These are phyloP conservation scores for Myxocyprinus asiaticus DNA, from an alignment of 2,113 vertebrate genomes.

Conservation along the genomic window DNA sequence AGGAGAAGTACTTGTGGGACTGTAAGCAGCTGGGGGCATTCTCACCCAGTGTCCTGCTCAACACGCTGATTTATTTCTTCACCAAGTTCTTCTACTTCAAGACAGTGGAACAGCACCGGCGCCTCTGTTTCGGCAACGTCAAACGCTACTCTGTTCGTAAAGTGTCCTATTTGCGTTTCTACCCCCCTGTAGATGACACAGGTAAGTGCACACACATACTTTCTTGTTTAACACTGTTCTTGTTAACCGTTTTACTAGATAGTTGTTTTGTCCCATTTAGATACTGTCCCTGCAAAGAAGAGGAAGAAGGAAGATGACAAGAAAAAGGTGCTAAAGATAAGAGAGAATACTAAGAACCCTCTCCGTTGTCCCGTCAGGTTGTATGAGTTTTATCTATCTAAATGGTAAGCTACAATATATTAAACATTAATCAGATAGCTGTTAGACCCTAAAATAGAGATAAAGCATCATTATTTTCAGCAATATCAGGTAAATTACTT, in stretches of 20 bases:
- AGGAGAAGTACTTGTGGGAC: slow-evolving; percentile 85
- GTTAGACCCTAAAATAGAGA: too few relatives aligned
- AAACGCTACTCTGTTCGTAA: slow-evolving; percentile 79
- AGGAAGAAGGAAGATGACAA: slow-evolving; percentile 76
- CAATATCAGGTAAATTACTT: too few relatives aligned
- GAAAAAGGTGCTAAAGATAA: slow-evolving; percentile 89
- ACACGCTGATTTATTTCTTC: slow-evolving; percentile 93
- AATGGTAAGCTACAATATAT: too few relatives aligned
- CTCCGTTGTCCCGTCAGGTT: slow-evolving; percentile 93
- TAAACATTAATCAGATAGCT: too few relatives aligned
- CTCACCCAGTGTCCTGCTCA: slow-evolving; percentile 95
- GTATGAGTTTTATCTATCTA: slow-evolving; percentile 97
- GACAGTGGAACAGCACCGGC: slow-evolving; percentile 88
- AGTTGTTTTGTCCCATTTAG: slow-evolving; percentile 65
- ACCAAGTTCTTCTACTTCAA: slow-evolving; percentile 94
- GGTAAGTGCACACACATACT: slow-evolving; percentile 50
- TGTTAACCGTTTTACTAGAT: neutral
- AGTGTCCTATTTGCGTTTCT: slow-evolving; percentile 88
- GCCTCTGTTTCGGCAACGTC: slow-evolving; percentile 92
- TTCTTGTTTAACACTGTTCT: neutral
- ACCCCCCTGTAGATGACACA: slow-evolving; percentile 81
- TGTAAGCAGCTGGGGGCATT: slow-evolving; percentile 83
- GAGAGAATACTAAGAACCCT: slow-evolving; percentile 92
- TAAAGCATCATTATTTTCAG: too few relatives aligned
- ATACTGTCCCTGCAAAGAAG: slow-evolving; percentile 80